Percentiles rank a stretch among this genome's conserved stretches.
phyloP scores from a whole-genome alignment of 2,888 invertebrate genomes.

The Busseola fusca region DNA sequence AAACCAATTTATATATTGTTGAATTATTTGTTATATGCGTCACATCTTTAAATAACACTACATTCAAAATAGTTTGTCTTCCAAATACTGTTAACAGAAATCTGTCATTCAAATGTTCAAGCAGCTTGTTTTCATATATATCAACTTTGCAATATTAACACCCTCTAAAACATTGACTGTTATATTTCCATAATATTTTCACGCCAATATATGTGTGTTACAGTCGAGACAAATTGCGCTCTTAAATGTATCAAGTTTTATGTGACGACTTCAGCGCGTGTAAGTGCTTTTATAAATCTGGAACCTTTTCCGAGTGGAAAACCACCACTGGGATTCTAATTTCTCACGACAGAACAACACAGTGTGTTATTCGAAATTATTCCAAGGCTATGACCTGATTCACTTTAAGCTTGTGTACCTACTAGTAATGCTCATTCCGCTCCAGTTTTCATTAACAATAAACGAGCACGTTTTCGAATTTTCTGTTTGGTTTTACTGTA shows the following conservation, averaged over 20 bases:
- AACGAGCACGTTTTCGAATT: slow-evolving; percentile 12
- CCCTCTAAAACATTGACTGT: slow-evolving; percentile 57
- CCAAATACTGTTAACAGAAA: slow-evolving; percentile 31
- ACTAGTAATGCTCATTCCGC: slow-evolving; percentile 38
- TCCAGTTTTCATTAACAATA: slow-evolving; percentile 35
- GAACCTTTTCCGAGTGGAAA: slow-evolving; percentile 57
- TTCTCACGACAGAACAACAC: slow-evolving; percentile 45
- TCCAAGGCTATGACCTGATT: slow-evolving; percentile 66
- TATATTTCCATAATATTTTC: slow-evolving; percentile 56
- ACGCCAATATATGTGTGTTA: slow-evolving; percentile 49
- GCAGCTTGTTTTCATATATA: slow-evolving; percentile 38
- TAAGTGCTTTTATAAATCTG: slow-evolving; percentile 53
- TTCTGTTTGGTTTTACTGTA: slow-evolving; percentile 19
- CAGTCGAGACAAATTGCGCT: slow-evolving; percentile 54
- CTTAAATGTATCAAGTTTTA: slow-evolving; percentile 53
- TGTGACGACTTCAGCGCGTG: slow-evolving; percentile 42
- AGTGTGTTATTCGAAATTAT: slow-evolving; percentile 54
- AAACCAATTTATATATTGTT: slow-evolving; percentile 63
- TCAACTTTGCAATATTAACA: slow-evolving; percentile 47
- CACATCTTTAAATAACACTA: slow-evolving; percentile 39
- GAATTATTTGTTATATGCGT: slow-evolving; percentile 50
- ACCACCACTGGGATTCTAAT: slow-evolving; percentile 54
- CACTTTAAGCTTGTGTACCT: slow-evolving; percentile 46
- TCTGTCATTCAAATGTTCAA: slow-evolving; percentile 42
- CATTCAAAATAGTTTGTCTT: slow-evolving; percentile 37